Conservation (phyloP, 2,113 vertebrate genomes). For the Stigmatopora nigra region DNA sequence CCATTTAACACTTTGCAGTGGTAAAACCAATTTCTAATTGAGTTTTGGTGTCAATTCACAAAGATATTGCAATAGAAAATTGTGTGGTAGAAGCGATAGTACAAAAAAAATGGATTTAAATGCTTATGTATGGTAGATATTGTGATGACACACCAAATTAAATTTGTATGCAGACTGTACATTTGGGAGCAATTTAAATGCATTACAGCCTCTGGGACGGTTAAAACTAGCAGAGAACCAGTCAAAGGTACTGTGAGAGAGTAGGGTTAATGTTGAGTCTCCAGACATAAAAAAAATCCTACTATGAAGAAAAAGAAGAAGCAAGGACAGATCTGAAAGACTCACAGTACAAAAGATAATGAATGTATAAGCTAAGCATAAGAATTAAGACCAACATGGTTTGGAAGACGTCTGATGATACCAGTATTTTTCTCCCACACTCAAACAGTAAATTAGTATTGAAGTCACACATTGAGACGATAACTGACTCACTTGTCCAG, state of each 20-base stretch:
- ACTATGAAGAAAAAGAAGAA: neutral
- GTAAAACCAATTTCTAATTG: neutral
- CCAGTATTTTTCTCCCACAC: conserved; percentile 20
- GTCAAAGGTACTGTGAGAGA: conserved; percentile 14
- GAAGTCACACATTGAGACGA: conserved; percentile 5
- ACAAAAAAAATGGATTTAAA: no score
- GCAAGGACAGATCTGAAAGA: neutral
- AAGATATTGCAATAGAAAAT: neutral
- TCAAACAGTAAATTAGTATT: conserved; percentile 18
- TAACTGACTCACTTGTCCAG: conserved; percentile 12
- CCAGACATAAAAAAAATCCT: neutral
- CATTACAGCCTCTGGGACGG: neutral
- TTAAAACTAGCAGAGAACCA: neutral
- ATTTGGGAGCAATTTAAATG: neutral
- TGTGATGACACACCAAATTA: neutral
- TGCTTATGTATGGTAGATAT: no score
- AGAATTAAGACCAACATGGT: conserved; percentile 1
- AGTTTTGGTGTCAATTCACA: neutral
- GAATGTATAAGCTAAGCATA: conserved; percentile 1
- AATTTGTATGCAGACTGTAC: neutral
- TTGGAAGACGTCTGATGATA: conserved; percentile 17
- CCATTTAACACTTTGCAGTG: no score
- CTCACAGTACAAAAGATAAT: conserved; percentile 26
- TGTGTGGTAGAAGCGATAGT: no score
- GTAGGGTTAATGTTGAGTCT: neutral